Conservation (phyloP, 64 coral and sea anemone genomes). For the Platygyra sinensis region DNA sequence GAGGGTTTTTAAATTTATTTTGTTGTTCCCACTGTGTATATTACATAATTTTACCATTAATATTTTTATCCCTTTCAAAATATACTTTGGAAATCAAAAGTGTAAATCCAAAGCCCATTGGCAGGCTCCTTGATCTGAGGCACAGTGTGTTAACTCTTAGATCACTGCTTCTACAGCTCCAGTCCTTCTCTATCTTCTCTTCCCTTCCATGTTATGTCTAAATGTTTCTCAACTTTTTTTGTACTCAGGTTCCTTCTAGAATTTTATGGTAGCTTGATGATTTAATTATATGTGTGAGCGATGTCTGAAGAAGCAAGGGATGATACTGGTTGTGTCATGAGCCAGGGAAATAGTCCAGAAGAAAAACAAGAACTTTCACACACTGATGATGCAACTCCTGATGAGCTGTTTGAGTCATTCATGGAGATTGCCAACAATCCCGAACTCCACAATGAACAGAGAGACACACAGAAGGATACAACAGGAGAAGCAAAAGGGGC, state of each 20-base stretch:
- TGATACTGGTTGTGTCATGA: neutral
- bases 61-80: too few species aligned
- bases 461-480: neutral
- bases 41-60: too few species aligned
- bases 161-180: too few species aligned
- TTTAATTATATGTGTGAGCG: neutral
- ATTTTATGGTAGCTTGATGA: neutral
- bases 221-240: neutral
- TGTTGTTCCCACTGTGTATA: too few species aligned
- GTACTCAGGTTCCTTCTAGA: neutral
- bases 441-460: conserved; percentile 26
- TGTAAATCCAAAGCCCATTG: too few species aligned
- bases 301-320: neutral
- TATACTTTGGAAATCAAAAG: too few species aligned
- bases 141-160: too few species aligned
- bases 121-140: too few species aligned
- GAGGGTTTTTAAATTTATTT: too few species aligned
- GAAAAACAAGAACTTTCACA: conserved; percentile 2
- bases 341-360: neutral
- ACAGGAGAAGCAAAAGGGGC: conserved; percentile 6
- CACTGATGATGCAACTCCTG: conserved; percentile 41
- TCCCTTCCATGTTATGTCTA: neutral
- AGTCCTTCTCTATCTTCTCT: too few species aligned
- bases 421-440: conserved; percentile 86
- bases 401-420: conserved; percentile 87